Conservation (phyloP, 2,888 invertebrate genomes). For the Cephus runcator region DNA sequence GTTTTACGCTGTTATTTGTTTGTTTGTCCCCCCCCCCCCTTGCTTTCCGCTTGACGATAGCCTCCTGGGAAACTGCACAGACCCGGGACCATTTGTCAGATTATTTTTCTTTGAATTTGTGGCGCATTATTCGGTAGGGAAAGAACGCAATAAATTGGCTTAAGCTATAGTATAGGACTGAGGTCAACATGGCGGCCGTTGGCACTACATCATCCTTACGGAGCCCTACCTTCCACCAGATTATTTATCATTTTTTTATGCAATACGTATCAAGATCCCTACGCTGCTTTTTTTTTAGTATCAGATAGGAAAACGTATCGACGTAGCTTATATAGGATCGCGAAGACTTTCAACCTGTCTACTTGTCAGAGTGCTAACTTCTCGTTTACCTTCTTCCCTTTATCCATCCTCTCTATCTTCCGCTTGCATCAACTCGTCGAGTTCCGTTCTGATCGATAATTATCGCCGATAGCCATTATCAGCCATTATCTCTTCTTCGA, state of each 20-base stretch:
- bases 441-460: too few relatives aligned
- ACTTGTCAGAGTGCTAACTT: too few relatives aligned
- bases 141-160: neutral
- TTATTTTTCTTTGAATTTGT: neutral
- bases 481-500: too few relatives aligned
- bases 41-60: too few relatives aligned
- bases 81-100: neutral
- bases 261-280: neutral
- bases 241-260: neutral
- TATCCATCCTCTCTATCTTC: too few relatives aligned
- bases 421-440: too few relatives aligned
- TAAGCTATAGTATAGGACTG: neutral
- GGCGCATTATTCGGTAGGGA: neutral
- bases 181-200: neutral
- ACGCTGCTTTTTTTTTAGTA: neutral
- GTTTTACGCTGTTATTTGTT: too few relatives aligned
- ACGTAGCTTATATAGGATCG: neutral
- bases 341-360: too few relatives aligned
- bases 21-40: too few relatives aligned
- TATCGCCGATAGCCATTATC: too few relatives aligned
- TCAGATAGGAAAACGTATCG: neutral
- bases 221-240: neutral
- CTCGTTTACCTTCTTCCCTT: too few relatives aligned
- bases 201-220: neutral
- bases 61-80: too few relatives aligned